Percentiles rank a stretch among this genome's conserved stretches.
phyloP scores from a whole-genome alignment of 2,113 vertebrate genomes.

The Nesogale talazaci region DNA sequence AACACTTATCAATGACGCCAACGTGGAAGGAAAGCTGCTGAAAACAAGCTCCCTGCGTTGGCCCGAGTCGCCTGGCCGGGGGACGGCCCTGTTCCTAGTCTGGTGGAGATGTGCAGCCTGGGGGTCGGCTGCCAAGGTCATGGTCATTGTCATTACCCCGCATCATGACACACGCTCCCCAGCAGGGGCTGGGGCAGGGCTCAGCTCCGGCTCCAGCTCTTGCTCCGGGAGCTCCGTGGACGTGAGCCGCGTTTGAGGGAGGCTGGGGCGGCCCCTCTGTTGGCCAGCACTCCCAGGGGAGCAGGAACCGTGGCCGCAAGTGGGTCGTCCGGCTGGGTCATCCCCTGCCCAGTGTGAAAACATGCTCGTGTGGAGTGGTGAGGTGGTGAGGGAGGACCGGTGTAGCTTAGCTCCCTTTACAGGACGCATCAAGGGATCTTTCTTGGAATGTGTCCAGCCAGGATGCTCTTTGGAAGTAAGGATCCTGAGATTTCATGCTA shows the following conservation, averaged over 20 bases:
- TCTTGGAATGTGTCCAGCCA: too few species aligned
- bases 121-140: not conserved
- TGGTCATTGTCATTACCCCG: not conserved
- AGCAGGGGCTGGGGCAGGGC: not conserved
- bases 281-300: not conserved
- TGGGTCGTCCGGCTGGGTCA: not conserved
- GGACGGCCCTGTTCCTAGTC: not conserved
- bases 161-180: not conserved
- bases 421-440: not conserved
- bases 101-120: not conserved
- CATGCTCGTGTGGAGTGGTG: not conserved
- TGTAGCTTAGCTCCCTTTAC: not conserved
- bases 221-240: not conserved
- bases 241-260: not conserved
- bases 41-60: constrained; percentile 58
- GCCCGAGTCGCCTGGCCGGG: constrained; percentile 7
- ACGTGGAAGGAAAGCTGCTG: constrained; percentile 54
- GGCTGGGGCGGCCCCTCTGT: not conserved
- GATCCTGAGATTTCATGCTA: too few species aligned
- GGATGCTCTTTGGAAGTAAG: too few species aligned
- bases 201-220: not conserved
- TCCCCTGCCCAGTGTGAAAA: constrained; percentile 8
- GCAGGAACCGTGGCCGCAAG: not conserved
- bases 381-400: not conserved
- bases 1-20: constrained; percentile 79